phyloP scores from a whole-genome alignment of 2,113 vertebrate species.

The Mellivora capensis region DNA sequence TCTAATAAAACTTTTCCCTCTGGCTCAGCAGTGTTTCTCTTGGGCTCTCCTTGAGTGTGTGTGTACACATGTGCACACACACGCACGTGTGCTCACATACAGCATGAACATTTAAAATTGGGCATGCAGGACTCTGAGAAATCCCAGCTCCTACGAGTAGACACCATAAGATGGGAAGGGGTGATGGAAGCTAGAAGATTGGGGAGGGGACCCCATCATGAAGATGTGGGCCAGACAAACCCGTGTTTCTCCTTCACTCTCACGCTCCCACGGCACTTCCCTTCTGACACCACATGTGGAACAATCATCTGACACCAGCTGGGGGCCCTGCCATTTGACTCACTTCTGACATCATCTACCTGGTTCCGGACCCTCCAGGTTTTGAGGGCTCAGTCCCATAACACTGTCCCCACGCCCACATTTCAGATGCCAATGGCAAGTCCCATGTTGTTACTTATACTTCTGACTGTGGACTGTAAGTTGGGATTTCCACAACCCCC shows the following conservation, averaged over 20 bases:
- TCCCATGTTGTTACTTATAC: neutral
- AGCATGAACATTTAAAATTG: neutral
- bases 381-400: neutral
- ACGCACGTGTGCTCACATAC: rapidly evolving
- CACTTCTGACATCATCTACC: neutral
- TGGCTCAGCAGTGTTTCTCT: slow-evolving; percentile 33
- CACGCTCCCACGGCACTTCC: too few relatives aligned
- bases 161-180: neutral
- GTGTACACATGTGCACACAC: too few relatives aligned
- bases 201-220: too few relatives aligned
- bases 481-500: neutral
- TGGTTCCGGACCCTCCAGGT: neutral
- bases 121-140: neutral
- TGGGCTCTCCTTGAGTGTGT: neutral
- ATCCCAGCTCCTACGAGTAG: neutral
- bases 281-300: neutral
- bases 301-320: neutral
- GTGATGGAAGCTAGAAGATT: neutral
- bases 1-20: slow-evolving; percentile 77
- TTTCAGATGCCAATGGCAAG: neutral
- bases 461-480: neutral
- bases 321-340: neutral
- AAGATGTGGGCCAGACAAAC: neutral
- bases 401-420: neutral
- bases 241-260: neutral